A percentile compares a stretch with the other conserved stretches of the same genome.
Conservation (phyloP, 1,140 invertebrate genomes). For the Lucilia cuprina region DNA sequence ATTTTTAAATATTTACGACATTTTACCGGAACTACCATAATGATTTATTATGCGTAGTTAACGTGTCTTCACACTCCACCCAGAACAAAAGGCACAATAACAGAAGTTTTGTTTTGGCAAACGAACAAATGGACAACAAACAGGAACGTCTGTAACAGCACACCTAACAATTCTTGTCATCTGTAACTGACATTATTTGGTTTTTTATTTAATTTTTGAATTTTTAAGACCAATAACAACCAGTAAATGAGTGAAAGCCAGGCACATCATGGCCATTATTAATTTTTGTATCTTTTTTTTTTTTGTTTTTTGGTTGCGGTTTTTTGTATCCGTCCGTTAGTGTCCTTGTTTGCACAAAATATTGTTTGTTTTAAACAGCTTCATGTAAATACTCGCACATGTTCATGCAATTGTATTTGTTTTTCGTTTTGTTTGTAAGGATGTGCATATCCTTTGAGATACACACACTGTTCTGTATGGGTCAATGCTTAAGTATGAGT, state of each 20-base stretch:
- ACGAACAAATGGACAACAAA: background rate
- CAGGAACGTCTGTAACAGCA: background rate
- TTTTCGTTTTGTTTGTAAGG: background rate
- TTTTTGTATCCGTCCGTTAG: background rate
- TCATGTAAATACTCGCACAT: constrained; percentile 9
- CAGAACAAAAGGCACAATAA: background rate
- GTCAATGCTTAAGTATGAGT: background rate
- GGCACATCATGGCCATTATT: background rate
- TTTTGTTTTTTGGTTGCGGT: background rate
- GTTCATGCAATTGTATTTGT: background rate
- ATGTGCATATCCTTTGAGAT: constrained; percentile 9
- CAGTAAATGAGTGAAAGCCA: background rate
- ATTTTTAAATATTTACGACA: background rate
- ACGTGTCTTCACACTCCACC: background rate
- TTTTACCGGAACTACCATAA: background rate
- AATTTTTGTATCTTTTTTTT: background rate
- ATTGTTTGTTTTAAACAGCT: constrained; percentile 27
- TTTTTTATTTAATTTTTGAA: constrained; percentile 29
- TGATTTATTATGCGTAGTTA: constrained; percentile 26
- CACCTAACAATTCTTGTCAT: constrained; percentile 9
- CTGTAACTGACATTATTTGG: constrained; percentile 28
- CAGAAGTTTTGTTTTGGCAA: background rate
- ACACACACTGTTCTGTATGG: background rate
- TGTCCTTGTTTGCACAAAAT: constrained; percentile 28
- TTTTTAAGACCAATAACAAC: background rate